Evolutionary conservation across 1,140 invertebrate genomes (phyloP).

Genomic region (Drosophila albomicans): DNA sequence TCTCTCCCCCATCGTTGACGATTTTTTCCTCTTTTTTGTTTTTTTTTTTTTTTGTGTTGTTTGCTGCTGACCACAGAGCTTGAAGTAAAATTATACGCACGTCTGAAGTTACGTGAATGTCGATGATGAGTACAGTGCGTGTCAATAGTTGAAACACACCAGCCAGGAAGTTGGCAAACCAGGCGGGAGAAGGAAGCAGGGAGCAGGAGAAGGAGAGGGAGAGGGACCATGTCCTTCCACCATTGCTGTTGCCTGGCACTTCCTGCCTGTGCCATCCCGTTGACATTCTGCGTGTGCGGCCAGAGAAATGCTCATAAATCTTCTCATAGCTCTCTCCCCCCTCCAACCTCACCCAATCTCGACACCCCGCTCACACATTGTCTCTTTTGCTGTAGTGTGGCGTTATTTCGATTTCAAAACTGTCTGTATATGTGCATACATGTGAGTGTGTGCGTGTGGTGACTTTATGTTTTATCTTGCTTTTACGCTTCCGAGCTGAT

Average conservation of each 20-base stretch:
- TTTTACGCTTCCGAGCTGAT: slow-evolving; percentile 69
- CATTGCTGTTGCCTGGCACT: slow-evolving; percentile 29
- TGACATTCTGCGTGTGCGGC: slow-evolving; percentile 43
- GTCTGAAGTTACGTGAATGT: slow-evolving; percentile 72
- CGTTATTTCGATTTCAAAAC: slow-evolving; percentile 53
- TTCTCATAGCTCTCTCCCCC: slow-evolving; percentile 16
- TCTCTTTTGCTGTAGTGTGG: slow-evolving; percentile 16
- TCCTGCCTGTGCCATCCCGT: slow-evolving; percentile 47
- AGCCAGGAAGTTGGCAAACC: neutral
- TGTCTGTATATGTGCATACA: slow-evolving; percentile 30
- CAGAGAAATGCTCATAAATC: slow-evolving; percentile 58
- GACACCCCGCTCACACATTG: neutral
- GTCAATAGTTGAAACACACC: slow-evolving; percentile 64
- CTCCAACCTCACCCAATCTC: neutral
- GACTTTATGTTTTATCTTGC: slow-evolving; percentile 72
- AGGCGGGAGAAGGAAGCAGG: no score
- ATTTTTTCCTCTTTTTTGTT: neutral
- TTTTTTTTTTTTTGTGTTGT: neutral
- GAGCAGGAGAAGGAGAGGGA: no score
- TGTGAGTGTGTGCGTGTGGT: slow-evolving; percentile 36
- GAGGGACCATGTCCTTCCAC: neutral
- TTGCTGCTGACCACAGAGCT: slow-evolving; percentile 55
- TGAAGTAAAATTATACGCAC: slow-evolving; percentile 75
- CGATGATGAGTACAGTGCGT: slow-evolving; percentile 61
- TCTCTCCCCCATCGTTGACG: neutral